phyloP scores from a whole-genome alignment of 2,113 vertebrate genomes.

The Benitochromis conjunctus region DNA sequence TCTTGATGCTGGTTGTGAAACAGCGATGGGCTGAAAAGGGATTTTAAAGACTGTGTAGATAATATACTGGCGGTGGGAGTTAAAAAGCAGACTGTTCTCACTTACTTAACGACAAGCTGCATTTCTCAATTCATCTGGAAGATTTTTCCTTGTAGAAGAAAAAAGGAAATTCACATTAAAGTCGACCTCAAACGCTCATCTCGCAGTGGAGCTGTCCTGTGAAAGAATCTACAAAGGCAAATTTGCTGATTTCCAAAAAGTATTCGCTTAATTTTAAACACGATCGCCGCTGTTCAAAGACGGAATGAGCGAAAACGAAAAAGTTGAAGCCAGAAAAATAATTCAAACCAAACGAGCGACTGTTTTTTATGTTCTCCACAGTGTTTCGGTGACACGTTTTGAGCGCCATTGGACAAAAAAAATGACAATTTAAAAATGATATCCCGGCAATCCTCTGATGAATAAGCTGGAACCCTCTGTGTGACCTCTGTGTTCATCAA shows the following conservation, averaged over 20 bases:
- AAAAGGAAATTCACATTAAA: background rate
- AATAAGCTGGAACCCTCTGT: constrained; percentile 54
- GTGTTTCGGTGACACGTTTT: constrained; percentile 39
- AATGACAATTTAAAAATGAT: constrained; percentile 40
- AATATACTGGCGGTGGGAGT: background rate
- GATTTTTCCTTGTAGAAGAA: background rate
- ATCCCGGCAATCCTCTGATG: constrained; percentile 56
- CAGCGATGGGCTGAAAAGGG: background rate
- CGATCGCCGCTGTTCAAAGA: background rate
- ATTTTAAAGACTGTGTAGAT: background rate
- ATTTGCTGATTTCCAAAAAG: background rate
- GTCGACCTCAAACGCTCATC: background rate
- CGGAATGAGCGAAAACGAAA: background rate
- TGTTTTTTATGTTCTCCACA: constrained; percentile 9
- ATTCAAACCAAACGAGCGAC: constrained; percentile 1
- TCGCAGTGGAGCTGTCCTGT: background rate
- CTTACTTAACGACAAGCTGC: background rate
- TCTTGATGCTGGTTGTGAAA: constrained; percentile 1
- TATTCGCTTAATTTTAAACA: background rate
- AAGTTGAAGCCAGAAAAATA: background rate
- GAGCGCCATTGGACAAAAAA: constrained; percentile 25
- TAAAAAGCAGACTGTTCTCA: background rate
- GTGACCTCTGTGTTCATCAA: constrained; percentile 67
- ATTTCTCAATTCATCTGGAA: background rate
- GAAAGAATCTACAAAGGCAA: background rate